Conservation (phyloP, 2,113 vertebrate genomes). For the Colaptes auratus region DNA sequence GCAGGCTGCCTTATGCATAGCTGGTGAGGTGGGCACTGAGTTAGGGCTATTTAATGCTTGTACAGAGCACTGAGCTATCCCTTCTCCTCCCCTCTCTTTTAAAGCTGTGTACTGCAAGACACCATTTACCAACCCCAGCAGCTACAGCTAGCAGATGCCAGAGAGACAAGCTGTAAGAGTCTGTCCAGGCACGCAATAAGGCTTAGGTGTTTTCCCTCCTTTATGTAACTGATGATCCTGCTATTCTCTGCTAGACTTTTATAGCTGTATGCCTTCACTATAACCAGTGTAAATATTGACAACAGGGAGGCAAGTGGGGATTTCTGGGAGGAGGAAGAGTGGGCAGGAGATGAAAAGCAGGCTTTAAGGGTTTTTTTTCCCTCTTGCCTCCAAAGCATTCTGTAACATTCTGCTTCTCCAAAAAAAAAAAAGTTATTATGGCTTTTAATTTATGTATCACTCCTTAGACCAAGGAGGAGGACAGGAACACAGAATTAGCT, state of each 20-base stretch:
- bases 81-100: not conserved
- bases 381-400: not conserved
- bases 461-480: not conserved
- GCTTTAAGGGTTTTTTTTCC: not conserved
- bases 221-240: not conserved
- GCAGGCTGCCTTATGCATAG: not conserved
- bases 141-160: not conserved
- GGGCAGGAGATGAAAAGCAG: not conserved
- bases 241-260: not conserved
- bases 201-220: not conserved
- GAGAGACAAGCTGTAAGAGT: not conserved
- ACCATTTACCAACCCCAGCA: not conserved
- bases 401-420: not conserved
- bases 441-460: not conserved
- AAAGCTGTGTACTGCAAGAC: not conserved
- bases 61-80: not conserved
- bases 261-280: not conserved
- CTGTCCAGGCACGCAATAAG: not conserved
- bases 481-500: not conserved
- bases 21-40: not conserved
- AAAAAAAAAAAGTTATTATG: not conserved
- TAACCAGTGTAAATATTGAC: conserved; percentile 29
- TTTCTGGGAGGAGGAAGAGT: conserved; percentile 2
- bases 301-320: not conserved
- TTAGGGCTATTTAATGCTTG: not conserved